Evolutionary conservation across 2,113 vertebrate species (phyloP), one percentile per base, ranked within the genome.

Genomic region (Cisticola juncidis): DNA sequence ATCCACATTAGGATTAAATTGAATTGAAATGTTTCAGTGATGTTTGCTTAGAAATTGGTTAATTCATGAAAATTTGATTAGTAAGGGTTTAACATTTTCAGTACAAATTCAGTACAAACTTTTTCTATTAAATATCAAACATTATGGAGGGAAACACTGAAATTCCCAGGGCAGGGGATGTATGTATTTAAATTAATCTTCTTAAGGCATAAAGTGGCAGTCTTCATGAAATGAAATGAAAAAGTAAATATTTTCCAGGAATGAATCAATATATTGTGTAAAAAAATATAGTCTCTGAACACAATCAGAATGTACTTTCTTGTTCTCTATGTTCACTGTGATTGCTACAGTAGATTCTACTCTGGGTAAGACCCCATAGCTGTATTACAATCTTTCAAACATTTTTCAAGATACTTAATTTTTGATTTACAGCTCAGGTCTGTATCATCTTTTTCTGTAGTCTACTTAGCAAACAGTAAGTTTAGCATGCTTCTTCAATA

Each of bases 401-500:
- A 42, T 92, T 80, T 72, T 77, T n/a, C 56, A 91, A 84, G 35
- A 65, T 74, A 54, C 21, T 78, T 91, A 53, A 53, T 84, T 96
- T 96, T 86, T 88, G 58, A 92, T 61, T 97, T 95, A 86, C 51
- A 73, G 47, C 58, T 91, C 64, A 74, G 48, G 23, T 78, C 65
- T 81, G 33, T 31, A 72, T 51, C 81, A 53, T 91, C 58, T 90
- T 95, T 72, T 89, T 48, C 65, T 93, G 70, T 48, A 61, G 73
- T 62, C 64, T 96, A 66, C 45, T 91, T 86, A 57, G 74, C 13
- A 61, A 61, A 25, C 38, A 74, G 82, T 72, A 91, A 62, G 47
- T 86, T 96, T 82, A 94, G 22, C 50, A 54, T 58, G 51, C 51
- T 85, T 76, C 48, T 92, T 95, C 97, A 91, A 89, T 82, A 56